Evolutionary conservation across 2,888 invertebrate species (phyloP).

Genomic region (Cataglyphis altisquamis): DNA sequence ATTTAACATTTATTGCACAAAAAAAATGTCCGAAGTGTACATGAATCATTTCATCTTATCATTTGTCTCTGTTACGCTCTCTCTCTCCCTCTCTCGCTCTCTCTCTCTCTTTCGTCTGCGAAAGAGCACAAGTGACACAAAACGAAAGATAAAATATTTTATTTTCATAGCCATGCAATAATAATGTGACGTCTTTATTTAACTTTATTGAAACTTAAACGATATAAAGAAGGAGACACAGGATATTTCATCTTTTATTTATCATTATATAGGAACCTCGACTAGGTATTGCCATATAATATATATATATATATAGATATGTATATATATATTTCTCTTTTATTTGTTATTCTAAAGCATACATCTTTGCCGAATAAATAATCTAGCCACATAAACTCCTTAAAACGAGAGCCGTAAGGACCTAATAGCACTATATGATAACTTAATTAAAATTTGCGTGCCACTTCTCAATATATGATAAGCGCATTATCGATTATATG

Average conservation of each 20-base stretch:
- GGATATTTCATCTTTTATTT: slow-evolving; percentile 82
- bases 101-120: slow-evolving; percentile 70
- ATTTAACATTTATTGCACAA: slow-evolving; percentile 82
- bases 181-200: slow-evolving; percentile 74
- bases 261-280: slow-evolving; percentile 82
- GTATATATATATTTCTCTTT: slow-evolving; percentile 72
- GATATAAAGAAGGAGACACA: slow-evolving; percentile 80
- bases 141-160: slow-evolving; percentile 76
- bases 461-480: slow-evolving; percentile 18
- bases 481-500: slow-evolving; percentile 24
- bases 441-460: slow-evolving; percentile 37
- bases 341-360: slow-evolving; percentile 78
- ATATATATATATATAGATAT: slow-evolving; percentile 66
- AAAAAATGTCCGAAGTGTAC: slow-evolving; percentile 80
- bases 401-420: slow-evolving; percentile 76
- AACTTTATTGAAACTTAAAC: slow-evolving; percentile 79
- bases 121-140: slow-evolving; percentile 78
- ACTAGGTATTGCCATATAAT: slow-evolving; percentile 77
- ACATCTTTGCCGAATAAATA: slow-evolving; percentile 80
- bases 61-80: slow-evolving; percentile 68
- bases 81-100: slow-evolving; percentile 56
- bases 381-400: slow-evolving; percentile 75
- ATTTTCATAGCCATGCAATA: slow-evolving; percentile 74
- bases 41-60: slow-evolving; percentile 72
- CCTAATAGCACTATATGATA: slow-evolving; percentile 62